A percentile compares a stretch with the other conserved stretches of the same genome.
phyloP scores from a whole-genome alignment of 2,797 vertebrate genomes.

The Eulemur rubriventer region DNA sequence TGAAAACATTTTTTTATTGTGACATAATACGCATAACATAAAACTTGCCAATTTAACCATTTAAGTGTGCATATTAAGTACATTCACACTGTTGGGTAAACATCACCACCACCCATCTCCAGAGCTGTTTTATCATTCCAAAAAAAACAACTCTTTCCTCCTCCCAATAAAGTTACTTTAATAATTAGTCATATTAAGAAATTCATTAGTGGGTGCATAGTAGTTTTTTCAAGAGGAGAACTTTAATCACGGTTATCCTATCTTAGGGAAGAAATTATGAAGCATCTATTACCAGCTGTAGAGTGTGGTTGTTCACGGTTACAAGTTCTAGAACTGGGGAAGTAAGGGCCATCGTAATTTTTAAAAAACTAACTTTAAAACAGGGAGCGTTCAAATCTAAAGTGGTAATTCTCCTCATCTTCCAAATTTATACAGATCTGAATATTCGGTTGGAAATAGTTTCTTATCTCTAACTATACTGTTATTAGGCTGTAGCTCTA shows the following conservation, averaged over 20 bases:
- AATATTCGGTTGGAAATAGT: not conserved
- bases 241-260: slow-evolving; percentile 31
- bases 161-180: not conserved
- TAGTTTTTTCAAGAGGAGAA: not conserved
- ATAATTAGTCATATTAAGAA: slow-evolving; percentile 1
- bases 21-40: not conserved
- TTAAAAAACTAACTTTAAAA: not conserved
- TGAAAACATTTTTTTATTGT: not conserved
- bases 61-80: not conserved
- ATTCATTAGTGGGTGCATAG: not conserved
- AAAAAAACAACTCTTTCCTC: not conserved
- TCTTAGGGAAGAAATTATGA: not conserved
- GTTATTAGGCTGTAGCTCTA: not conserved
- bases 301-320: not conserved
- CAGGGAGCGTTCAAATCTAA: not conserved
- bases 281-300: not conserved
- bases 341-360: not conserved
- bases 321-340: not conserved
- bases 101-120: not conserved
- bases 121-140: not conserved
- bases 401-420: not conserved
- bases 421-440: not conserved
- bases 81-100: not conserved
- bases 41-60: not conserved
- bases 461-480: not conserved